Conservation (phyloP, 2,888 invertebrate genomes). For the Hoplodrina ambigua region DNA sequence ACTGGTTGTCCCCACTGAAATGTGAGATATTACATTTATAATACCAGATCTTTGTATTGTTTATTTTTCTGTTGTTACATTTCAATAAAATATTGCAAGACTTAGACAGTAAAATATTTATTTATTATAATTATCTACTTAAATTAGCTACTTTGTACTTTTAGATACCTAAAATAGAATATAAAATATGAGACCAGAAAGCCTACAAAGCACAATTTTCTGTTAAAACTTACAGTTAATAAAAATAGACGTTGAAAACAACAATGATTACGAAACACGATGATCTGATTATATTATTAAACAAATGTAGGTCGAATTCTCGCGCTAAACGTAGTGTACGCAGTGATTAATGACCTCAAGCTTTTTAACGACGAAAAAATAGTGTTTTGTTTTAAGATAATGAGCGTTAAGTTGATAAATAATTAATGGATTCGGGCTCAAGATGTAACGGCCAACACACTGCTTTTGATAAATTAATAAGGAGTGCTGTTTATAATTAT, state of each 20-base stretch:
- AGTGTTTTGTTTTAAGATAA: slow-evolving; percentile 83
- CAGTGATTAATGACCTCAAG: slow-evolving; percentile 80
- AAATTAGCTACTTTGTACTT: too few species aligned
- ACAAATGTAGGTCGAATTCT: slow-evolving; percentile 59
- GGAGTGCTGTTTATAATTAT: slow-evolving; percentile 45
- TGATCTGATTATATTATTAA: slow-evolving; percentile 57
- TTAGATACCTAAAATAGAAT: background rate
- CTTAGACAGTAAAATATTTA: background rate
- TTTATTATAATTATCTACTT: too few species aligned
- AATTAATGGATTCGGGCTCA: slow-evolving; percentile 77
- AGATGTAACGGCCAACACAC: slow-evolving; percentile 69
- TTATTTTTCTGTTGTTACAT: too few species aligned
- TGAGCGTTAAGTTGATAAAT: slow-evolving; percentile 83
- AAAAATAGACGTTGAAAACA: slow-evolving; percentile 34
- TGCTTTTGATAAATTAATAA: slow-evolving; percentile 72
- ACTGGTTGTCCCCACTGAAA: background rate
- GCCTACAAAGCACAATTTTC: background rate
- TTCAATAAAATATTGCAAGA: background rate
- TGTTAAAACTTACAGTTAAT: slow-evolving; percentile 1
- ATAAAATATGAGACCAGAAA: background rate
- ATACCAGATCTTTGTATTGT: too few species aligned
- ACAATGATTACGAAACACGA: slow-evolving; percentile 37
- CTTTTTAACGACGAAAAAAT: slow-evolving; percentile 77
- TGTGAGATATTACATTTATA: background rate
- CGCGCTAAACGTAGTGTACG: slow-evolving; percentile 61